A percentile compares a stretch with the other conserved stretches of the same genome.
phyloP scores from a whole-genome alignment of 2,797 vertebrate species.

The Cyprinella venusta region DNA sequence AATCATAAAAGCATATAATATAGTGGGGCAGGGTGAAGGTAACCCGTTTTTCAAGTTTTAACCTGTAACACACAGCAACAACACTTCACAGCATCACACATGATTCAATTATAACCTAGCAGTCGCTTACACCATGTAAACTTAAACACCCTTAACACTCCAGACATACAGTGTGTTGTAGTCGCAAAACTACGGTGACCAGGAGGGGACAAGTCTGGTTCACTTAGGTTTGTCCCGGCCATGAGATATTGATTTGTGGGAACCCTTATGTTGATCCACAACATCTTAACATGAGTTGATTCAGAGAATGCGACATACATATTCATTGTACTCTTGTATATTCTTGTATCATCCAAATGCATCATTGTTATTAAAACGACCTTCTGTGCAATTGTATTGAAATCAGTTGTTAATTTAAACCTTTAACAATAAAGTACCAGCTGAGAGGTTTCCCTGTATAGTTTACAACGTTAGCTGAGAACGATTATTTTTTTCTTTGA shows the following conservation, averaged over 20 bases:
- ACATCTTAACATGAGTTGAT: not conserved
- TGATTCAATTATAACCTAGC: conserved; percentile 4
- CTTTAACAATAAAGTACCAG: no score
- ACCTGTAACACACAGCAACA: conserved; percentile 23
- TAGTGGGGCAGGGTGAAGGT: not conserved
- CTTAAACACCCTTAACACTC: conserved; percentile 1
- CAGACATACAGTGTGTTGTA: not conserved
- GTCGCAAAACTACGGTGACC: not conserved
- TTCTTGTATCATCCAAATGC: not conserved
- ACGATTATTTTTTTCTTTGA: not conserved
- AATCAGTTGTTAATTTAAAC: no score
- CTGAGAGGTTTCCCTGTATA: no score
- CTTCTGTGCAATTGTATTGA: no score
- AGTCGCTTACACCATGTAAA: not conserved
- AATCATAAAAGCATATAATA: conserved; percentile 34
- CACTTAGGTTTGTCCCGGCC: not conserved
- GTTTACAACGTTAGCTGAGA: not conserved
- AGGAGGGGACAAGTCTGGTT: not conserved
- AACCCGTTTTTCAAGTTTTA: conserved; percentile 13
- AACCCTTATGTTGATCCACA: not conserved
- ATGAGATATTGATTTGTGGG: not conserved
- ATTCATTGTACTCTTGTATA: not conserved
- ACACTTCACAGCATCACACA: conserved; percentile 27
- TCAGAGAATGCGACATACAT: not conserved
- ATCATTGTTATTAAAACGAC: not conserved